Conservation (phyloP, 2,113 vertebrate genomes). For the Sapajus apella region DNA sequence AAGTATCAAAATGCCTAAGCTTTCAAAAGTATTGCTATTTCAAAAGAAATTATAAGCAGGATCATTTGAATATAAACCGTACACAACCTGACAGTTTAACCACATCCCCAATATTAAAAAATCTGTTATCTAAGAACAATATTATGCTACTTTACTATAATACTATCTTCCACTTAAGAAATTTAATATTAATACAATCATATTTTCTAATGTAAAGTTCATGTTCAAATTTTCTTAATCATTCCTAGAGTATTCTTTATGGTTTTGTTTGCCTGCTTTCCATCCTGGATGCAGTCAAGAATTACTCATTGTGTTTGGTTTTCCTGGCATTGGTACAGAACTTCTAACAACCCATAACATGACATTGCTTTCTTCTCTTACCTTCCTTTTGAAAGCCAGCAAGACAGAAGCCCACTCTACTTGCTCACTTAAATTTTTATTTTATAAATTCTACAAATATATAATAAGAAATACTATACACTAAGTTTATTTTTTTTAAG, state of each 20-base stretch:
- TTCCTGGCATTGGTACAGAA: background rate
- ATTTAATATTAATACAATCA: background rate
- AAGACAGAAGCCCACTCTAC: background rate
- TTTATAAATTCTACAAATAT: background rate
- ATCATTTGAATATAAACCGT: background rate
- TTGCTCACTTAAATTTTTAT: background rate
- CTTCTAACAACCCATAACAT: background rate
- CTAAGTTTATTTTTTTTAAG: background rate
- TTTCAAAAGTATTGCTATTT: background rate
- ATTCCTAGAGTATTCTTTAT: background rate
- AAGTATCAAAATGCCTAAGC: background rate
- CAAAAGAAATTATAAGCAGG: background rate
- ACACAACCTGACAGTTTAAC: background rate
- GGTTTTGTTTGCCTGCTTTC: background rate
- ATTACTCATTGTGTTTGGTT: conserved; percentile 22
- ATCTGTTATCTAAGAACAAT: background rate
- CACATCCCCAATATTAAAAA: background rate
- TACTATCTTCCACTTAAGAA: background rate
- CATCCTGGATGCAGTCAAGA: background rate
- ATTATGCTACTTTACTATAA: background rate
- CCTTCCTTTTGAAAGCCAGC: background rate
- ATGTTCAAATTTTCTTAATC: conserved; percentile 30
- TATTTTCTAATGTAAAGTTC: background rate
- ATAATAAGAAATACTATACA: background rate
- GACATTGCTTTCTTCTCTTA: background rate